Evolutionary conservation across 2,888 invertebrate species (phyloP), one percentile per base, ranked within the genome.

Genomic region (Plagiodera versicolora): DNA sequence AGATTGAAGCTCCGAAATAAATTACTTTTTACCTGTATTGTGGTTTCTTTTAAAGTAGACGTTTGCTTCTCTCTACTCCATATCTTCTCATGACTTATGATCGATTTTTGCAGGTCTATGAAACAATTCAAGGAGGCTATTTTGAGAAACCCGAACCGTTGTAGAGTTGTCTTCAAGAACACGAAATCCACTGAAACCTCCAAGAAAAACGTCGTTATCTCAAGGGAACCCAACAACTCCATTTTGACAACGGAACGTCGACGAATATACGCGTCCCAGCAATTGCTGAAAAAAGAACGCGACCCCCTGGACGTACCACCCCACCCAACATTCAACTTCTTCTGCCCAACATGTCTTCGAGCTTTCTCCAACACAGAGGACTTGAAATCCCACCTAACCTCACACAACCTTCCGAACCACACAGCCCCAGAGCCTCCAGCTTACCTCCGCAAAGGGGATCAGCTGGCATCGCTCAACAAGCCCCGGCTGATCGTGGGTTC

Each of bases 261-360:
- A n/a, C n/a, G n/a, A n/a, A n/a, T n/a, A n/a, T n/a, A n/a, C n/a
- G n/a, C n/a, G n/a, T n/a, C n/a, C n/a, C n/a, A n/a, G n/a, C n/a
- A n/a, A n/a, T n/a, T n/a, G n/a, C n/a, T n/a, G n/a, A n/a, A n/a
- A n/a, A 14, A 39, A 14, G 49, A 30, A 17, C n/a, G 10, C 0
- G 53, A 53, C 16, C 53, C 53, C 14, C 6, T 53, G 17, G 44
- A 44, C n/a, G n/a, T n/a, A n/a, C n/a, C n/a, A n/a, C n/a, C n/a
- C n/a, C n/a, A 16, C 10, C 2, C 1, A 45, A 18, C 19, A 45
- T 17, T 44, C 8, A 19, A 53, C 16, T 1, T 3, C 2, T 4
- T 1, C 17, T 53, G 53, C 28, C 44, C 44, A n/a, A 53, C 44
- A 44, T 53, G 53, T 14, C 44, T 9, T 9, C 44, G 44, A 16